Evolutionary conservation across 2,113 vertebrate genomes (phyloP), one percentile per base, ranked within the genome.

Genomic region (Oenanthe melanoleuca): DNA sequence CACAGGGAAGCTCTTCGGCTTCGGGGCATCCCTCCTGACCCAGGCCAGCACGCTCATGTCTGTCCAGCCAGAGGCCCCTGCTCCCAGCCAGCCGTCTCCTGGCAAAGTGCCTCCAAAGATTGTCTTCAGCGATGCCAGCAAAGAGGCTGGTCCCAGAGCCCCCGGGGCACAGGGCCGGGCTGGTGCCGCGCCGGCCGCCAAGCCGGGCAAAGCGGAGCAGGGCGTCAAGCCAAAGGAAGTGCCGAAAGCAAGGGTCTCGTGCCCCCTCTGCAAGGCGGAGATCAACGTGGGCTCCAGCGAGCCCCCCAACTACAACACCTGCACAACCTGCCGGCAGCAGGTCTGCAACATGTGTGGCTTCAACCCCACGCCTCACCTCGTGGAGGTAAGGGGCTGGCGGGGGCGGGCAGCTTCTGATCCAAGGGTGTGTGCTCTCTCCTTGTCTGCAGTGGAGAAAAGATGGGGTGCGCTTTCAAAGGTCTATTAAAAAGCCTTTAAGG

Each of bases 321-420:
- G 99, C 93, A 99, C 99, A 2, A 98, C 98, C 96, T 99, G 99
- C 97, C 98, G 95, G 88, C 98, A 98, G 74, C 99, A 99, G 97
- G 99, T 99, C 98, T 99, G 99, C 98, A 99, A 99, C 97, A 98
- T 99, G 98, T 99, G 99, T 90, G 99, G 99, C 96, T 99, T 99
- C 98, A 99, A 99, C 97, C 99, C 99, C 33, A 98, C 99, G 1
- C 99, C 99, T 84, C 99, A 99, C 90, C 97, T 99, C 67, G 98
- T 98, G 25, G 99, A 99, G 99, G 99, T 99, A 99, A 99, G 98
- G 38, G 47, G 57, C 25, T 59, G 52, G 16, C 0, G 2, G 47
- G 59, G 72, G 29, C 0, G 17, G 50, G 56, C 0, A 0, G 16
- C 52, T 63, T 57, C 69, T 4, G 1, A 20, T 31, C 29, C 1